A percentile compares a stretch with the other conserved stretches of the same genome.
phyloP scores from a whole-genome alignment of 2,888 invertebrate genomes.

The Dendrolimus pini region DNA sequence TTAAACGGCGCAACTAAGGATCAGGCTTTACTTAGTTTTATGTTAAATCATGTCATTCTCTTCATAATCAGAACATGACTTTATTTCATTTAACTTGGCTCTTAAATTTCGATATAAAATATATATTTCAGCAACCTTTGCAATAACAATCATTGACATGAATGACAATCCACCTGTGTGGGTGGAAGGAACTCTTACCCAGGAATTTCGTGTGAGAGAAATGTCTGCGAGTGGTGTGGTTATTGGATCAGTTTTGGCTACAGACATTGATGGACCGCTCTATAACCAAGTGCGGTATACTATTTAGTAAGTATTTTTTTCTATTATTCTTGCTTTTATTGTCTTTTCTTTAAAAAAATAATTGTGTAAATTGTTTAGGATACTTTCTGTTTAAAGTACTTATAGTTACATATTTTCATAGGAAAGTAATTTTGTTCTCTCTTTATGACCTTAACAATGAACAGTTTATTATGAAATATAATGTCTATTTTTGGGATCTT shows the following conservation, averaged over 20 bases:
- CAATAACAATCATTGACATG: slow-evolving; percentile 77
- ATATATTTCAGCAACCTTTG: slow-evolving; percentile 64
- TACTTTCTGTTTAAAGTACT: too few relatives aligned
- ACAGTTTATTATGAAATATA: too few relatives aligned
- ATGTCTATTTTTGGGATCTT: too few relatives aligned
- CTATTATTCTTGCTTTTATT: too few relatives aligned
- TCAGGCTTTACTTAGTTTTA: too few relatives aligned
- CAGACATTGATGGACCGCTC: slow-evolving; percentile 78
- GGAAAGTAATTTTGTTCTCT: too few relatives aligned
- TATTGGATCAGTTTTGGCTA: slow-evolving; percentile 77
- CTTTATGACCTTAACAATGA: too few relatives aligned
- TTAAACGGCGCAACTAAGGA: too few relatives aligned
- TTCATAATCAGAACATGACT: not conserved
- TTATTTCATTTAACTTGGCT: not conserved
- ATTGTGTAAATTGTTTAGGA: too few relatives aligned
- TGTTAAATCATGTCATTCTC: too few relatives aligned
- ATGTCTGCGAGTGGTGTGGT: slow-evolving; percentile 55
- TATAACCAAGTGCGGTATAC: slow-evolving; percentile 76
- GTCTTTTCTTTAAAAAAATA: too few relatives aligned
- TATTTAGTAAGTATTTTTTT: slow-evolving; percentile 55
- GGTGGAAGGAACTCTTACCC: slow-evolving; percentile 49
- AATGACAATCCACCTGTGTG: slow-evolving; percentile 81
- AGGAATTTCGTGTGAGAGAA: slow-evolving; percentile 69
- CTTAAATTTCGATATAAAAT: not conserved
- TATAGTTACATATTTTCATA: too few relatives aligned